Base-by-base conservation (phyloP, 2,113 vertebrate genomes). In the Accipiter virgatus region DNA sequence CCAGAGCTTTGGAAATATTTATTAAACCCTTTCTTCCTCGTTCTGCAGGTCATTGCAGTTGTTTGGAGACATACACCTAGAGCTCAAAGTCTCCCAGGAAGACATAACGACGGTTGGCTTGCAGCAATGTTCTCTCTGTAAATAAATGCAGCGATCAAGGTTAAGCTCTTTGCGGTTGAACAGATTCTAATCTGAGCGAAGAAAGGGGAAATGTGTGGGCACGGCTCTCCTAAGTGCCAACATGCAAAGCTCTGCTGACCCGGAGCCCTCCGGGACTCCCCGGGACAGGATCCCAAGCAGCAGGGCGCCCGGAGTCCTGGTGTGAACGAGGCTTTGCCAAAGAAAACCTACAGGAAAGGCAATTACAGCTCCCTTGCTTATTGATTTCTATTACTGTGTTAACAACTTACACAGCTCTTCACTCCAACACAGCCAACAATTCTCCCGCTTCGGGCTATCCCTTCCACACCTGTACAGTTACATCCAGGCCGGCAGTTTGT, bases 51-150 rank as follows among this genome's bases (percentile, higher is more conserved):
- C 72, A 70, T 3, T 36, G 88, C 4, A 3, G 91, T 15, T 71
- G 59, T 94, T 93, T 78, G 72, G 86, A 88, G 74, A 22, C 50
- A 47, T 70, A 87, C 27, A 89, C 72, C 72, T 34, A 52, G 11
- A 91, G 77, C 65, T 95, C 86, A 65, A 84, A 80, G 86, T 84
- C 86, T 91, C 94, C 88, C 68, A 75, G 90, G 83, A 92, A 91
- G 91, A 80, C 1, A 1, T 63, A 53, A 82, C 0, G 13, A 86
- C 20, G 7, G 67, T 9, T 93, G 84, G 74, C 87, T 88, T 3
- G 31, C 59, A 93, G 87, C 81, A 90, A 53, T n/a, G 58, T 65
- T 96, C 84, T 15, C 72, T 89, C 91, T 89, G 84, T 73, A 94
- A 97, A 90, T 73, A 91, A 77, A 42, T 34, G 66, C 17, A 2